phyloP scores from a whole-genome alignment of 2,888 invertebrate genomes.

The Archaeoteleia sp. region DNA sequence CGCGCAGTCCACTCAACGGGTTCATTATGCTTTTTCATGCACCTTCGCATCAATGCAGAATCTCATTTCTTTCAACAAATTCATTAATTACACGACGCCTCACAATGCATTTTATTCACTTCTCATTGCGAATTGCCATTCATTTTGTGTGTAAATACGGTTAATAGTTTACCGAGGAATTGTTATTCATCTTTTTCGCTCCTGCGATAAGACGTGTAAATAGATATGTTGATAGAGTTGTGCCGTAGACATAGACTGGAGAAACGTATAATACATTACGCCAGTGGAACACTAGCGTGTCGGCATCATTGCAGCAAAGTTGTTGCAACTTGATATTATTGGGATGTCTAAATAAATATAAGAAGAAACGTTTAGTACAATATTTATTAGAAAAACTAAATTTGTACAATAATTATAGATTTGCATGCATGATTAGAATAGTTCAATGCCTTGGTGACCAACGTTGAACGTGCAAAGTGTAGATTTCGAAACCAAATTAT shows the following conservation, averaged over 20 bases:
- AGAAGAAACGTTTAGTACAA: no score
- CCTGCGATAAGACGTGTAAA: slow-evolving; percentile 17
- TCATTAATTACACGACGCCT: slow-evolving; percentile 37
- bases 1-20: slow-evolving; percentile 11
- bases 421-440: no score
- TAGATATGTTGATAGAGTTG: slow-evolving; percentile 22
- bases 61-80: slow-evolving; percentile 36
- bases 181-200: slow-evolving; percentile 21
- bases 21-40: slow-evolving; percentile 26
- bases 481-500: no score
- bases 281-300: no score
- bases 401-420: no score
- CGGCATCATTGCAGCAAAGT: no score
- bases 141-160: slow-evolving; percentile 23
- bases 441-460: no score
- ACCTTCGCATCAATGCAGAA: slow-evolving; percentile 28
- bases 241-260: background rate
- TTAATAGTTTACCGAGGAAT: slow-evolving; percentile 22
- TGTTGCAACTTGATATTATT: no score
- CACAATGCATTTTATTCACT: slow-evolving; percentile 29
- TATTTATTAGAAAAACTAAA: no score
- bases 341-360: no score
- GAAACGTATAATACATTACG: no score
- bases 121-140: slow-evolving; percentile 23
- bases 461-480: no score